Evolutionary conservation across 1,140 invertebrate species (phyloP), one percentile per base, ranked within the genome.

Genomic region (Daktulosphaira vitifoliae): DNA sequence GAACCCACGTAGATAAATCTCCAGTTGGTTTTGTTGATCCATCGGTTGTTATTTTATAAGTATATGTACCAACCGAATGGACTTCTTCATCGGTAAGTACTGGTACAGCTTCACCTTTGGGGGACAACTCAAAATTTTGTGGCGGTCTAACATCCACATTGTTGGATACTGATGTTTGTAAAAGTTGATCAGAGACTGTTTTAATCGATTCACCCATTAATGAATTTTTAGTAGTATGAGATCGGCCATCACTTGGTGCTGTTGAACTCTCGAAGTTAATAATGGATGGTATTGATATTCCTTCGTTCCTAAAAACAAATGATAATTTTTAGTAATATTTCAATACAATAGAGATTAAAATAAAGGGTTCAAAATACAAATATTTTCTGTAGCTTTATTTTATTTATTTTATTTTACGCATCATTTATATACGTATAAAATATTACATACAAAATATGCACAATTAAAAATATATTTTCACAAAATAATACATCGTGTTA

Each of bases 61-160:
- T 46, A 25, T 66, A 68, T 5, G 68, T 65, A 2, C 69, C 56
- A 11, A 67, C 59, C 2, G 56, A 42, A 7, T 81, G 78, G 11
- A 79, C 68, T 16, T 66, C 54, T 13, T 56, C 66, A 65, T 80
- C 78, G 65, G 77, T 71, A 38, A 77, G 76, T 1, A 83, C 71
- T 2, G 82, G 81, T 25, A 82, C 78, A 3, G 81, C 81, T 67
- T 82, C 73, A 38, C 81, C 82, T 52, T 71, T 70, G 15, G 46
- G 46, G 11, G 52, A 22, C 29, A 65, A 18, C 11, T 81, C 81
- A 6, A 82, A 71, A 75, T 80, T 82, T 13, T 81, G 80, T 44
- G 81, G 81, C 68, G 82, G 81, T 75, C 81, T 79, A 1, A 78
- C 77, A 70, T 84, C 82, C 3, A 81, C 68, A 66, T 74, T 70